Evolutionary conservation across 2,888 invertebrate genomes (phyloP).

Genomic region (Thera obeliscata): DNA sequence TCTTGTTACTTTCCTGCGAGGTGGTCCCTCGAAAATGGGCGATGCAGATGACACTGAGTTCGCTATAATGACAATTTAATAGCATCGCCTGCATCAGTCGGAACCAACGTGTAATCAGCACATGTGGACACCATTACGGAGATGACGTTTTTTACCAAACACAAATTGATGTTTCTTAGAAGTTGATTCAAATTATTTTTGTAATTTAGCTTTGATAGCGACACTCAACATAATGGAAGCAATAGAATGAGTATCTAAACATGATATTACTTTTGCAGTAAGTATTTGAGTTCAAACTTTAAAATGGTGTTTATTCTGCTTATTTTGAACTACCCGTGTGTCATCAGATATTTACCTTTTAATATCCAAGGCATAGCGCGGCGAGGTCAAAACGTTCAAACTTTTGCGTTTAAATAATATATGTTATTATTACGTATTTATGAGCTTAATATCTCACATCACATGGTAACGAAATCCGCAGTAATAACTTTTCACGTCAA

Average conservation of each 20-base stretch:
- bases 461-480: not conserved
- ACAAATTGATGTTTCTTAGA: slow-evolving; percentile 67
- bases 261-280: not conserved
- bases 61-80: slow-evolving; percentile 84
- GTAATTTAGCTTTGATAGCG: slow-evolving; percentile 44
- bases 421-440: too few relatives aligned
- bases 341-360: too few relatives aligned
- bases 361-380: too few relatives aligned
- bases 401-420: too few relatives aligned
- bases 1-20: slow-evolving; percentile 13
- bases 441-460: not conserved
- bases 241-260: not conserved
- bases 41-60: slow-evolving; percentile 79
- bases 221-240: not conserved
- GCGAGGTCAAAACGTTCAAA: too few relatives aligned
- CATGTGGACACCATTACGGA: slow-evolving; percentile 72
- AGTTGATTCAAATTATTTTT: slow-evolving; percentile 53
- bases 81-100: slow-evolving; percentile 75
- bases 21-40: slow-evolving; percentile 57
- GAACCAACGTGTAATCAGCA: slow-evolving; percentile 76
- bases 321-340: too few relatives aligned
- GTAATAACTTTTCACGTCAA: slow-evolving; percentile 35
- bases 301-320: too few relatives aligned
- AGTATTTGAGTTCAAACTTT: too few relatives aligned
- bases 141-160: slow-evolving; percentile 65